A percentile compares a stretch with the other conserved stretches of the same genome.
These are phyloP conservation scores for Ambastaia sidthimunki DNA, from an alignment of 2,797 vertebrate genomes.

Conservation along the genomic window DNA sequence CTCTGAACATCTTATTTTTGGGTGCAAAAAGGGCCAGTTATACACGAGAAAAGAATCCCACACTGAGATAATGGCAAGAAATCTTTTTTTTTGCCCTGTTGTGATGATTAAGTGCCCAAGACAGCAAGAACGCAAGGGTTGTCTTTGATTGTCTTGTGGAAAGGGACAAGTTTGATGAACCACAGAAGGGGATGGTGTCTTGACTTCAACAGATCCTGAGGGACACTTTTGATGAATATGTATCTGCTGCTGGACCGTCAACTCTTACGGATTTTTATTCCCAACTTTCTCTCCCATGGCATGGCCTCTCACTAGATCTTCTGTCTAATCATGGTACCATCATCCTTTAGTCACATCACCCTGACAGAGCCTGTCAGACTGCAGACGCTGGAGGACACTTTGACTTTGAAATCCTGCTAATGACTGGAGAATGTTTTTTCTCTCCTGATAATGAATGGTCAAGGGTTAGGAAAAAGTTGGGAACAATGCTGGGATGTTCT, in stretches of 20 bases:
- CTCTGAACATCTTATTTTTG: not conserved
- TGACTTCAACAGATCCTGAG: constrained; percentile 10
- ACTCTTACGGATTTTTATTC: not conserved
- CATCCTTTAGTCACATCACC: constrained; percentile 73
- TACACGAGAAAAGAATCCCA: constrained; percentile 46
- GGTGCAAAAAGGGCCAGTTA: constrained; percentile 15
- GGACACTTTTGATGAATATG: constrained; percentile 41
- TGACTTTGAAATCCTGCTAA: constrained; percentile 80
- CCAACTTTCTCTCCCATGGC: constrained; percentile 40
- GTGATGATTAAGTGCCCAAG: constrained; percentile 38
- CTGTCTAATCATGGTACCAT: constrained; percentile 72
- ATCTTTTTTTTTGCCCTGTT: constrained; percentile 3
- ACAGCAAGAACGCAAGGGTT: not conserved
- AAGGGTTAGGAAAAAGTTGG: constrained; percentile 63
- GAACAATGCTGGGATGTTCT: constrained; percentile 65
- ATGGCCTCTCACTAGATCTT: constrained; percentile 65
- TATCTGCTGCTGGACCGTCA: constrained; percentile 26
- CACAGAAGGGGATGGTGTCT: constrained; percentile 21
- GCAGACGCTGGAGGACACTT: constrained; percentile 71
- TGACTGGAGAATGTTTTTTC: constrained; percentile 70
- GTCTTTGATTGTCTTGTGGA: not conserved
- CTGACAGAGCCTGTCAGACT: constrained; percentile 76
- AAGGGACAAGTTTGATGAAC: constrained; percentile 49
- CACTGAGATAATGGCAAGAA: constrained; percentile 63
- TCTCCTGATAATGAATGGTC: constrained; percentile 52